Conservation (phyloP, 2,797 vertebrate species). For the Sciaenops ocellatus region DNA sequence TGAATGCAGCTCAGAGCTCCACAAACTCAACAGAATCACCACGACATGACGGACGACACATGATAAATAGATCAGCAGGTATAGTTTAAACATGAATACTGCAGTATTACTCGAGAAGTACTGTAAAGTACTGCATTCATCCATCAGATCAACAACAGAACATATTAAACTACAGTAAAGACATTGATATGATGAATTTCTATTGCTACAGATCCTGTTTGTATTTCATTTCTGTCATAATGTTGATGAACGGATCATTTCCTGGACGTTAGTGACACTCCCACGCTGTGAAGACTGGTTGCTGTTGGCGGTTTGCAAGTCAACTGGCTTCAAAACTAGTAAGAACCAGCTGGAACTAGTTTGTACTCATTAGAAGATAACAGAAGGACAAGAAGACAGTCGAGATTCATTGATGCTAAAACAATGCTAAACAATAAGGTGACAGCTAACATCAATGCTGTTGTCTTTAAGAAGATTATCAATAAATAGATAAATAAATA, state of each 20-base stretch:
- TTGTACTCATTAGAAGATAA: too few relatives aligned
- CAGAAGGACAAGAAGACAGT: not conserved
- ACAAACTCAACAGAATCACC: constrained; percentile 40
- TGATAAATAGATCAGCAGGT: constrained; percentile 32
- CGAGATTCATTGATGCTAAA: not conserved
- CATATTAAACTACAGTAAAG: too few relatives aligned
- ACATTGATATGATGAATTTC: too few relatives aligned
- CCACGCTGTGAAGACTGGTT: not conserved
- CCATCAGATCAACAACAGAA: too few relatives aligned
- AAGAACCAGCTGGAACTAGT: not conserved
- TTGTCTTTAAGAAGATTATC: constrained; percentile 4
- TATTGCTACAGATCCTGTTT: too few relatives aligned
- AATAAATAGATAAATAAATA: constrained; percentile 57
- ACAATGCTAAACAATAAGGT: not conserved
- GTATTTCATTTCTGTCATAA: too few relatives aligned
- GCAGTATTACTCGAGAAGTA: too few relatives aligned
- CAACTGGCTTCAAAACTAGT: not conserved
- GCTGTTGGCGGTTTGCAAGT: not conserved
- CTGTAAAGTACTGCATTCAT: too few relatives aligned
- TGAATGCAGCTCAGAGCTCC: constrained; percentile 43
- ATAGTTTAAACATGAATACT: not conserved
- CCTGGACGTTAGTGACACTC: too few relatives aligned
- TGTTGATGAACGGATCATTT: too few relatives aligned
- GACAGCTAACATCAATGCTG: not conserved
- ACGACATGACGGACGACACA: constrained; percentile 49